Evolutionary conservation across 2,888 invertebrate species (phyloP), one percentile per base, ranked within the genome.

Genomic region (Zaprionus obscuricornis): DNA sequence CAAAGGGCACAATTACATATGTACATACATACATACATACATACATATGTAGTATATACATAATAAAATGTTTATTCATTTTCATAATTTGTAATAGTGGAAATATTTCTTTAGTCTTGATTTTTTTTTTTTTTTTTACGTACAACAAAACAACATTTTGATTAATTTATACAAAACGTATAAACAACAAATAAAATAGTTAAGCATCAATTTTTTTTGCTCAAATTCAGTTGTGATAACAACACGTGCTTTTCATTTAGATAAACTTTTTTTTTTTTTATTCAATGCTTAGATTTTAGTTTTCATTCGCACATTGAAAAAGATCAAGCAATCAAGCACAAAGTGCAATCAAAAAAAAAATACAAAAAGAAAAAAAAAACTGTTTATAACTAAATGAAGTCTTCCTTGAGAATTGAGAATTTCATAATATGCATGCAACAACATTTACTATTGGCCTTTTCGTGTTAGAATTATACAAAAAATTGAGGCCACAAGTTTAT

Each of bases 401-500:
- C n/a, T n/a, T n/a, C n/a, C n/a, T n/a, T n/a, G n/a, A n/a, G n/a
- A n/a, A n/a, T n/a, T n/a, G n/a, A n/a, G n/a, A n/a, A n/a, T n/a
- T n/a, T n/a, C n/a, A n/a, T n/a, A n/a, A 2, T 11, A 31, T 11
- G n/a, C n/a, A 6, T n/a, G n/a, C 8, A 11, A 31, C 10, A 4
- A 60, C 75, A 50, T 71, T 60, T 58, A 50, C 40, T n/a, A n/a
- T n/a, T 59, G 67, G 59, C 54, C 63, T 67, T 46, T 55, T n/a
- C n/a, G n/a, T n/a, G 49, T 56, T 46, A 74, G 82, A 82, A 40
- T n/a, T n/a, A n/a, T n/a, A n/a, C 10, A 39, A 10, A 13, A 66
- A 83, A 79, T 59, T 58, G 47, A 59, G 76, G 66, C 52, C 75
- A 73, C 54, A 55, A 49, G 49, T 52, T 74, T 77, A 70, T 60